phyloP scores from a whole-genome alignment of 2,888 invertebrate species.

The Imbricaverruca yamaguchii region DNA sequence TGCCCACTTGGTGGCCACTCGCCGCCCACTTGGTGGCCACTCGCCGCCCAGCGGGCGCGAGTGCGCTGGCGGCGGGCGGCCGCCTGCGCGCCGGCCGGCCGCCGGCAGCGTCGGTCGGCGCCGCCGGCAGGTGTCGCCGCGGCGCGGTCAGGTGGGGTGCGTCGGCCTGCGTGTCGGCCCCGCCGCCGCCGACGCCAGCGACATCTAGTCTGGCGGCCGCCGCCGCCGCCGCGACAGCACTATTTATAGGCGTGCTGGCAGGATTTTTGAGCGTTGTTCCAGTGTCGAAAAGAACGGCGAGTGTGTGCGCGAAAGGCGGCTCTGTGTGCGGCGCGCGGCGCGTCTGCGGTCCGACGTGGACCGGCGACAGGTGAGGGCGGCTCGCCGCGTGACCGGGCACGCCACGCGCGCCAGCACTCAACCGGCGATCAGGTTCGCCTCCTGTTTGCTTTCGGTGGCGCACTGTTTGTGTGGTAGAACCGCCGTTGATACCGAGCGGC shows the following conservation, averaged over 20 bases:
- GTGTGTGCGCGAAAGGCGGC: background rate
- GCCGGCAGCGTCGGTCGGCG: background rate
- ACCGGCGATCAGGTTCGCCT: background rate
- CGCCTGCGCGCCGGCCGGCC: background rate
- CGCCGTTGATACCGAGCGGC: background rate
- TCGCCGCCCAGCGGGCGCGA: too few species aligned
- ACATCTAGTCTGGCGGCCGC: background rate
- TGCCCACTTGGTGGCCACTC: too few species aligned
- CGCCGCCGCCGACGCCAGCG: background rate
- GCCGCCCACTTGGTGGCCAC: too few species aligned
- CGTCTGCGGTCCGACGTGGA: too few species aligned
- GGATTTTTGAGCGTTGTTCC: slow-evolving; percentile 13
- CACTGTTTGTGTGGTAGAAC: slow-evolving; percentile 5
- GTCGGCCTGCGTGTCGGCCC: background rate
- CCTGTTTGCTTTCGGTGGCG: background rate
- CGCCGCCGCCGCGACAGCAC: background rate
- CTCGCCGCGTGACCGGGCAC: too few species aligned
- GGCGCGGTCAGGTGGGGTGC: background rate
- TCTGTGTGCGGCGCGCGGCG: too few species aligned
- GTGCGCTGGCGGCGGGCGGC: background rate
- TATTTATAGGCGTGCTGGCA: slow-evolving; percentile 6
- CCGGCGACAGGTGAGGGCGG: too few species aligned
- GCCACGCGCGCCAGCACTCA: background rate
- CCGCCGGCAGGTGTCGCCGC: background rate
- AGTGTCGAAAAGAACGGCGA: background rate